Conservation (phyloP, 2,888 invertebrate genomes). For the Empis stercorea region DNA sequence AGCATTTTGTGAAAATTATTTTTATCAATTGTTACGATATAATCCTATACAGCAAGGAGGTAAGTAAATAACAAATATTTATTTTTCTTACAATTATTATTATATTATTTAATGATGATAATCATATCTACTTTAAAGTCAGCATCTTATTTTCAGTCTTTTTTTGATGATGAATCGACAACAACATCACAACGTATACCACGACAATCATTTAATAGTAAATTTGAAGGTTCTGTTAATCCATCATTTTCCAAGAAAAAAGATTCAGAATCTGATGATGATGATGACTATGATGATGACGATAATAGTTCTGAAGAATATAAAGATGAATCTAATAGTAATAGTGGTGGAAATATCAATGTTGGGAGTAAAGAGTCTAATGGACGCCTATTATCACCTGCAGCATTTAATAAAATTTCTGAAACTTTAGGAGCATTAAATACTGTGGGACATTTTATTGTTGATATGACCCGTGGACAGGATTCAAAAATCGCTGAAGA, state of each 20-base stretch:
- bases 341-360: conserved; percentile 15
- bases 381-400: conserved; percentile 45
- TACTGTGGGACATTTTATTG: conserved; percentile 72
- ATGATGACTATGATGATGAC: conserved; percentile 15
- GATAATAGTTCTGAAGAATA: conserved; percentile 6
- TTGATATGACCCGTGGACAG: conserved; percentile 57
- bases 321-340: conserved; percentile 10
- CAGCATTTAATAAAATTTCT: conserved; percentile 48
- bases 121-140: conserved; percentile 33
- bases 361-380: conserved; percentile 28
- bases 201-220: conserved; percentile 3
- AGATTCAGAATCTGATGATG: conserved; percentile 22
- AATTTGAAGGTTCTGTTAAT: conserved; percentile 11
- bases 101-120: conserved; percentile 13
- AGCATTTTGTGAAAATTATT: background rate
- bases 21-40: background rate
- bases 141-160: conserved; percentile 36
- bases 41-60: background rate
- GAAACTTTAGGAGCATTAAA: conserved; percentile 67
- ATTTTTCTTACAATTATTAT: background rate
- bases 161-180: conserved; percentile 16
- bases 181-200: conserved; percentile 4
- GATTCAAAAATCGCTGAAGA: conserved; percentile 18
- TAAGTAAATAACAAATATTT: background rate
- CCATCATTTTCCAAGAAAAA: conserved; percentile 5